phyloP scores from a whole-genome alignment of 1,140 invertebrate genomes.

The Geopemphigus sp. region DNA sequence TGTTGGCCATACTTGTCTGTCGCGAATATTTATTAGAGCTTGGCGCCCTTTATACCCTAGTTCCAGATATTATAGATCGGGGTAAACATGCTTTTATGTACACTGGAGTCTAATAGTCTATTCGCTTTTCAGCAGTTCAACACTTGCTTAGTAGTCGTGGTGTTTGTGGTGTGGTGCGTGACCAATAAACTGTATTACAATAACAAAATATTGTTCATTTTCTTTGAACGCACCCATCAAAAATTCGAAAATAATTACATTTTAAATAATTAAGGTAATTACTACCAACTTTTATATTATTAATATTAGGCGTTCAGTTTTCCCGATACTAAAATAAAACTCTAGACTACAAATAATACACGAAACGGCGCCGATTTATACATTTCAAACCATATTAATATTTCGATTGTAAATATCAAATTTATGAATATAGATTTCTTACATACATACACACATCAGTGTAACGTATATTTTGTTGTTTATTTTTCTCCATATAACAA shows the following conservation, averaged over 20 bases:
- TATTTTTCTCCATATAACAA: no score
- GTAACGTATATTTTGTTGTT: no score
- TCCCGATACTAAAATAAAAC: no score
- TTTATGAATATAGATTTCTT: not conserved
- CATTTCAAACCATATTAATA: no score
- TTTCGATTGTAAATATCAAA: not conserved
- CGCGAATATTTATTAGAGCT: conserved; percentile 25
- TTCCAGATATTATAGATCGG: conserved; percentile 47
- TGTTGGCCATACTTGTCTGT: conserved; percentile 7
- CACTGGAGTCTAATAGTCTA: conserved; percentile 6
- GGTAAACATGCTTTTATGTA: not conserved
- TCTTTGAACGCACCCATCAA: no score
- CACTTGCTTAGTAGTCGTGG: conserved; percentile 17
- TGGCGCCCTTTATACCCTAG: conserved; percentile 35
- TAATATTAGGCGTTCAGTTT: no score
- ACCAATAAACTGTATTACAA: no score
- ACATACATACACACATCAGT: not conserved
- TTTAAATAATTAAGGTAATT: conserved; percentile 4
- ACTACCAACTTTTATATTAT: no score
- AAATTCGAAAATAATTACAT: not conserved
- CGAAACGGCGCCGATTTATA: no score
- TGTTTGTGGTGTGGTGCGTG: no score
- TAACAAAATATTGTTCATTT: no score
- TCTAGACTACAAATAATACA: no score
- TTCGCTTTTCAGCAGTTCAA: not conserved